phyloP scores from a whole-genome alignment of 2,797 vertebrate species.

The Fringilla coelebs region DNA sequence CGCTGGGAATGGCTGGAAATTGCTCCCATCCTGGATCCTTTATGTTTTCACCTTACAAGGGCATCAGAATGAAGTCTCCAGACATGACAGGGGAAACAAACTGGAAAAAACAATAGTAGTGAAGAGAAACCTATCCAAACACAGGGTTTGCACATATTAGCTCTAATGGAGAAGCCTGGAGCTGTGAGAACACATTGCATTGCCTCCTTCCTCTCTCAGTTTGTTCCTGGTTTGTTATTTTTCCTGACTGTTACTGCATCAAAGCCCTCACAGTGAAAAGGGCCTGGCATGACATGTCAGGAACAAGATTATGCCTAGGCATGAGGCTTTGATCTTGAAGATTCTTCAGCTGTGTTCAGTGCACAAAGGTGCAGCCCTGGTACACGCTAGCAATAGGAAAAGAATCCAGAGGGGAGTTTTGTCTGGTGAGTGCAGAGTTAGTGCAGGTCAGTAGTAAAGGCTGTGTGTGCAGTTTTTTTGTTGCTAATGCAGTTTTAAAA shows the following conservation, averaged over 20 bases:
- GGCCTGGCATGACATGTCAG: conserved; percentile 30
- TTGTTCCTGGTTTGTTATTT: not conserved
- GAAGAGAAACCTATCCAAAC: conserved; percentile 47
- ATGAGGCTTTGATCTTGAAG: conserved; percentile 47
- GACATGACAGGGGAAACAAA: not conserved
- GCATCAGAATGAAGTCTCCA: conserved; percentile 17
- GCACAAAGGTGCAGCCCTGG: not conserved
- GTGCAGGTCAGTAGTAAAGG: not conserved
- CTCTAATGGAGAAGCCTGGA: not conserved
- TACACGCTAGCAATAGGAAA: not conserved
- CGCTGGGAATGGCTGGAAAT: not conserved
- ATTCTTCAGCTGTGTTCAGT: not conserved
- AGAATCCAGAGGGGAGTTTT: not conserved
- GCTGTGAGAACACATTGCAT: not conserved
- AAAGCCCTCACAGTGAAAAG: conserved; percentile 31
- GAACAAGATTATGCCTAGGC: conserved; percentile 33
- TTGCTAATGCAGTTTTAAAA: conserved; percentile 20
- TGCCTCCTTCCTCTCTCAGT: not conserved
- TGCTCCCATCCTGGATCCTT: not conserved
- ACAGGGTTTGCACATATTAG: not conserved
- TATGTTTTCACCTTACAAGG: conserved; percentile 16
- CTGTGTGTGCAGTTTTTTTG: not conserved
- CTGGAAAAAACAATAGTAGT: conserved; percentile 28
- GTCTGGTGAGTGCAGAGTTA: not conserved
- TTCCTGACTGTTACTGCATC: conserved; percentile 9